phyloP scores from a whole-genome alignment of 1,140 invertebrate genomes.

The Euwallacea similis region DNA sequence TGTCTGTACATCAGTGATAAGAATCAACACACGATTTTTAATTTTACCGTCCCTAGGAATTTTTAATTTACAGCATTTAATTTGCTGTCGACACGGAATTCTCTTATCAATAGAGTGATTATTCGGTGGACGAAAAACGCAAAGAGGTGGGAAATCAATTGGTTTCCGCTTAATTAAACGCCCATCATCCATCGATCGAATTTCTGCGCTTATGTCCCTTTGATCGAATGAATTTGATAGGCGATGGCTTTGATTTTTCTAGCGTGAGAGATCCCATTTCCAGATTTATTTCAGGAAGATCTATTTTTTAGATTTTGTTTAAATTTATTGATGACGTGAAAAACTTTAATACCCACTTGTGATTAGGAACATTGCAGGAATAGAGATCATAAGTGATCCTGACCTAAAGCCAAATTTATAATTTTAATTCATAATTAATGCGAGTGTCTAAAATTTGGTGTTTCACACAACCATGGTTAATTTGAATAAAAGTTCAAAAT shows the following conservation, averaged over 20 bases:
- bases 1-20: neutral
- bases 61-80: slow-evolving; percentile 9
- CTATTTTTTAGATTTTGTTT: too few relatives aligned
- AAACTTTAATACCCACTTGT: too few relatives aligned
- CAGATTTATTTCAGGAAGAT: too few relatives aligned
- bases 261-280: slow-evolving; percentile 4
- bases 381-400: too few relatives aligned
- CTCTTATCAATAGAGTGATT: slow-evolving; percentile 1
- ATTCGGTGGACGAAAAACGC: slow-evolving; percentile 5
- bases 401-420: too few relatives aligned
- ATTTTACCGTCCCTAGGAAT: slow-evolving; percentile 1
- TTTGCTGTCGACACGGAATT: slow-evolving; percentile 5
- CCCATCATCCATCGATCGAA: slow-evolving; percentile 17
- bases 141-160: slow-evolving; percentile 11
- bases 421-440: too few relatives aligned
- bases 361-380: too few relatives aligned
- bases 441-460: too few relatives aligned
- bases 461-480: too few relatives aligned
- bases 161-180: slow-evolving; percentile 16
- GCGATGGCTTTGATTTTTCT: slow-evolving; percentile 7
- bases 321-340: too few relatives aligned
- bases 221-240: too few relatives aligned
- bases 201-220: neutral
- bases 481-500: too few relatives aligned
- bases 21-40: slow-evolving; percentile 6